Evolutionary conservation across 2,797 vertebrate genomes (phyloP).

Genomic region (Setipinna tenuifilis): DNA sequence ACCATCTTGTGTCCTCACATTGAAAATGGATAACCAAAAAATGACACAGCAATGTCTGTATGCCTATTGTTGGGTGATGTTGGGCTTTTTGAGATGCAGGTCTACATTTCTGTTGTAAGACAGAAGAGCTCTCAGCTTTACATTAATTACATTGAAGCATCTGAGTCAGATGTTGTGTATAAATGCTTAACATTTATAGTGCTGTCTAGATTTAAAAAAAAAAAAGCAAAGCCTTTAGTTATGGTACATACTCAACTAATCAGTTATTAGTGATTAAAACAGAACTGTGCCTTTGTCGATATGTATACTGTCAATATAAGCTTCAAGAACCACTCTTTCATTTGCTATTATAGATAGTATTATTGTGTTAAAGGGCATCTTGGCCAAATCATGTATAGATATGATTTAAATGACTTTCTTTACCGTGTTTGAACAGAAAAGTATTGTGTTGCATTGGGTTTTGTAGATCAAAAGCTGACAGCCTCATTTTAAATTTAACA

Average conservation of each 20-base stretch:
- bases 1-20: background rate
- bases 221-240: background rate
- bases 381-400: background rate
- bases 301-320: conserved; percentile 4
- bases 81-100: background rate
- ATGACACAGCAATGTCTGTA: background rate
- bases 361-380: background rate
- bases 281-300: conserved; percentile 11
- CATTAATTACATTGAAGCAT: background rate
- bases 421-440: background rate
- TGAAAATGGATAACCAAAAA: background rate
- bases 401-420: background rate
- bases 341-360: background rate
- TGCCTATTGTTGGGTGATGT: background rate
- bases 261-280: background rate
- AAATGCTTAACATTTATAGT: conserved; percentile 5
- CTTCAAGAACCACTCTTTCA: conserved; percentile 8
- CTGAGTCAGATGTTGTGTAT: conserved; percentile 12
- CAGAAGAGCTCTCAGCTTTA: background rate
- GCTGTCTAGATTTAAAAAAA: background rate
- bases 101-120: background rate
- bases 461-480: conserved; percentile 2
- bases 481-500: background rate
- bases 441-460: background rate
- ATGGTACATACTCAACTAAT: conserved; percentile 12